Evolutionary conservation across 2,888 invertebrate genomes (phyloP).

Genomic region (Xylophagus ater): DNA sequence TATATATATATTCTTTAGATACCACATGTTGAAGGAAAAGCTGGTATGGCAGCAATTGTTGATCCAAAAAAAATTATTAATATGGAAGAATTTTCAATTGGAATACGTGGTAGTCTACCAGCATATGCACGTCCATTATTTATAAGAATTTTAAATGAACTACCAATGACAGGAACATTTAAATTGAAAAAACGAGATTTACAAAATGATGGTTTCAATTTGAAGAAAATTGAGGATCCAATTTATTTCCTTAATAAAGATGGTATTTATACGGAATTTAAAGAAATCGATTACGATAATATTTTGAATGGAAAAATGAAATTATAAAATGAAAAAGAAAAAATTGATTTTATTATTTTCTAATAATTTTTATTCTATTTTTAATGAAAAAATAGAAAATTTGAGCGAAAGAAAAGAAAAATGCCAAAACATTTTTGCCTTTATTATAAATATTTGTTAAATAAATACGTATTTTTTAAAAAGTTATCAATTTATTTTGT

Average conservation of each 20-base stretch:
- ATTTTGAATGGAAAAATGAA: slow-evolving; percentile 43
- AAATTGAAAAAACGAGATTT: slow-evolving; percentile 85
- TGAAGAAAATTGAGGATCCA: slow-evolving; percentile 56
- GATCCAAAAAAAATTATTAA: slow-evolving; percentile 52
- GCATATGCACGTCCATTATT: slow-evolving; percentile 83
- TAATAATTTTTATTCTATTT: too few relatives aligned
- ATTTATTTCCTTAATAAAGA: slow-evolving; percentile 56
- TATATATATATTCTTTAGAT: slow-evolving; percentile 47
- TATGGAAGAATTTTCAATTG: slow-evolving; percentile 48
- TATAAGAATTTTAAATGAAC: slow-evolving; percentile 61
- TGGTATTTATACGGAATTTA: slow-evolving; percentile 43
- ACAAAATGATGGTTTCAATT: slow-evolving; percentile 74
- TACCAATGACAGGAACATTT: slow-evolving; percentile 81
- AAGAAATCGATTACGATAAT: slow-evolving; percentile 41
- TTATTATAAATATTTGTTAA: too few relatives aligned
- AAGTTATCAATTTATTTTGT: too few relatives aligned
- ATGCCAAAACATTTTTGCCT: too few relatives aligned
- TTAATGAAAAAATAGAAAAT: too few relatives aligned
- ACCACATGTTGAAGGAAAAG: slow-evolving; percentile 70
- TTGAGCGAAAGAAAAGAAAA: too few relatives aligned
- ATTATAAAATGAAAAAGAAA: too few relatives aligned
- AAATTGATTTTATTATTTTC: too few relatives aligned
- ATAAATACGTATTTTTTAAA: too few relatives aligned
- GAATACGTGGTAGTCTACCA: slow-evolving; percentile 61
- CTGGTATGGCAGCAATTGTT: slow-evolving; percentile 88